Evolutionary conservation across 1,140 invertebrate genomes (phyloP).

Genomic region (Lepidurus apus): DNA sequence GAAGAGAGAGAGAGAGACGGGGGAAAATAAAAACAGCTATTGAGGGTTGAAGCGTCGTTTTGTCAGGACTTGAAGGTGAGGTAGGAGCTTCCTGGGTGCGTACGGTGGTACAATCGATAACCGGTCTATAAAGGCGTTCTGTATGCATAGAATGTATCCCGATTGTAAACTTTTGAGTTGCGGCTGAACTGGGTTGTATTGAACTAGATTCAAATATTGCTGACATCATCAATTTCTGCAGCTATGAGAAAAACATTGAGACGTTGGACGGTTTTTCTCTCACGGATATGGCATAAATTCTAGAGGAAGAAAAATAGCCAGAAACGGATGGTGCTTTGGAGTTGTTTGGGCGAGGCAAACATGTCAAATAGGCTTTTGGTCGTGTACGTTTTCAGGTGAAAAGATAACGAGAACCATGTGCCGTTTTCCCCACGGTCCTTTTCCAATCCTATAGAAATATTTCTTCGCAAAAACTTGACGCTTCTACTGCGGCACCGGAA

Average conservation of each 20-base stretch:
- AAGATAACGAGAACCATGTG: constrained; percentile 16
- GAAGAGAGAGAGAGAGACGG: not conserved
- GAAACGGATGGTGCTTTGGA: not conserved
- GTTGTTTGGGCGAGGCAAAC: constrained; percentile 7
- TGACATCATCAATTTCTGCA: too few species aligned
- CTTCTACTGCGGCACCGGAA: not conserved
- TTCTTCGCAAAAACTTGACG: not conserved
- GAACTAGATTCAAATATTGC: too few species aligned
- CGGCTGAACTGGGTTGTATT: too few species aligned
- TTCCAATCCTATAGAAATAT: not conserved
- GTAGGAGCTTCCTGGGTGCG: not conserved
- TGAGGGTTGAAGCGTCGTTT: not conserved
- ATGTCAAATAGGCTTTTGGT: not conserved
- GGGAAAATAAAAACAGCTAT: not conserved
- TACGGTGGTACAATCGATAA: not conserved
- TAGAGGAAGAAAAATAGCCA: not conserved
- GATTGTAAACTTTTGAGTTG: too few species aligned
- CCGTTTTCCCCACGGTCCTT: constrained; percentile 1
- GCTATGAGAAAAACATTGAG: too few species aligned
- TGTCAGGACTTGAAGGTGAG: not conserved
- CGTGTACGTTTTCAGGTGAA: not conserved
- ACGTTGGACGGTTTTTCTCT: too few species aligned
- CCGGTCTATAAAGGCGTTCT: not conserved
- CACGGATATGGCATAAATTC: too few species aligned
- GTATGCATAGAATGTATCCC: not conserved